These are phyloP conservation scores for Teleogryllus oceanicus DNA, from an alignment of 2,888 invertebrate species.

Conservation along the genomic window DNA sequence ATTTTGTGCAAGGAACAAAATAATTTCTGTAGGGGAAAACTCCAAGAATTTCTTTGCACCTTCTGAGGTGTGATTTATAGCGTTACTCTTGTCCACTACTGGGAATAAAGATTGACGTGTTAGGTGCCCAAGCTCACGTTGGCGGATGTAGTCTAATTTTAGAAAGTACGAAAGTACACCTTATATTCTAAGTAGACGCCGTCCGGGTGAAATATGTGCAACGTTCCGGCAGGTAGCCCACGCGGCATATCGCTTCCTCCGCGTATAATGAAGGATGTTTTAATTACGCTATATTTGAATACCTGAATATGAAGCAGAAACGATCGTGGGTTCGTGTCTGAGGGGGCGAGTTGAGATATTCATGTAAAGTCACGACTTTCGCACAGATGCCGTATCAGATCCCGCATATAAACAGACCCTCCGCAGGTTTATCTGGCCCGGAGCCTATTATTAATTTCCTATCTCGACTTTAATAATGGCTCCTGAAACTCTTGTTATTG, in stretches of 20 bases:
- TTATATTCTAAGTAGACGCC: neutral
- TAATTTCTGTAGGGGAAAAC: neutral
- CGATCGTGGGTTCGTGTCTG: neutral
- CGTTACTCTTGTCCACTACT: no score
- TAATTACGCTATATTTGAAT: conserved; percentile 4
- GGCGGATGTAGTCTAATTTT: neutral
- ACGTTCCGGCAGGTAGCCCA: neutral
- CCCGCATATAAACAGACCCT: conserved; percentile 5
- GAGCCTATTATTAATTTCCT: neutral
- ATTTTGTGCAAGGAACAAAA: no score
- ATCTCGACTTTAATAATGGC: neutral
- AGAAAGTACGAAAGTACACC: neutral
- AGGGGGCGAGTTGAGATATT: conserved; percentile 8
- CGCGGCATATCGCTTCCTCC: neutral
- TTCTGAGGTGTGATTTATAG: neutral
- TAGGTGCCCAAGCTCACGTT: no score
- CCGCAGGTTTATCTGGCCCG: conserved; percentile 18
- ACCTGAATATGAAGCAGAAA: conserved; percentile 10
- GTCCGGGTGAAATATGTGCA: neutral
- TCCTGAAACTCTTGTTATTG: conserved; percentile 18
- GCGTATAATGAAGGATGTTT: conserved; percentile 18
- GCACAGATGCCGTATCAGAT: conserved; percentile 9
- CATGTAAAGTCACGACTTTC: conserved; percentile 18
- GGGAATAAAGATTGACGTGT: no score
- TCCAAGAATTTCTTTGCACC: neutral